A percentile compares a stretch with the other conserved stretches of the same genome.
These are phyloP conservation scores for Catharus minimus DNA, from an alignment of 2,113 vertebrate species.

Conservation along the genomic window DNA sequence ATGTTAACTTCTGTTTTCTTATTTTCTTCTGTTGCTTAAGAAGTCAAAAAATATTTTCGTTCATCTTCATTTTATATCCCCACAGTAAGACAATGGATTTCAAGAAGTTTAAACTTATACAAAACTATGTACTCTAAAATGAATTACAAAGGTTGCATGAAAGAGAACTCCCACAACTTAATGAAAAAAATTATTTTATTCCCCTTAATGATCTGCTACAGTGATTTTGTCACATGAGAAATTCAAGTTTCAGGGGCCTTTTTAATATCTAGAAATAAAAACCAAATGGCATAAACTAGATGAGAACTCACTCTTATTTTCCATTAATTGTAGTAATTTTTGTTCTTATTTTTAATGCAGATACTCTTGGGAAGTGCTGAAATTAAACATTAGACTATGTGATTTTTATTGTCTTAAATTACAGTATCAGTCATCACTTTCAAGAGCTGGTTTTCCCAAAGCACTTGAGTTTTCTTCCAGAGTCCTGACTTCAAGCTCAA, in stretches of 20 bases:
- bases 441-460: neutral
- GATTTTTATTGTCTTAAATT: neutral
- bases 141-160: neutral
- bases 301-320: neutral
- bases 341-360: neutral
- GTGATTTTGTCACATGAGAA: neutral
- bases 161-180: neutral
- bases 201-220: neutral
- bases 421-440: neutral
- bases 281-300: neutral
- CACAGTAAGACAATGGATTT: neutral
- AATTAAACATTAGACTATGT: neutral
- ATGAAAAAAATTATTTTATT: neutral
- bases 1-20: neutral
- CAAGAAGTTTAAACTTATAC: neutral
- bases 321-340: neutral
- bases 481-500: neutral
- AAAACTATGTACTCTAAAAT: neutral
- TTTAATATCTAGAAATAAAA: neutral
- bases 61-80: neutral
- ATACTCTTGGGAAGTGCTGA: neutral
- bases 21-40: neutral
- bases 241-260: neutral
- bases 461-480: neutral
- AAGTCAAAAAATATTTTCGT: neutral